These are phyloP conservation scores for Rhogogaster chlorosoma DNA, from an alignment of 2,888 invertebrate genomes.

Conservation along the genomic window DNA sequence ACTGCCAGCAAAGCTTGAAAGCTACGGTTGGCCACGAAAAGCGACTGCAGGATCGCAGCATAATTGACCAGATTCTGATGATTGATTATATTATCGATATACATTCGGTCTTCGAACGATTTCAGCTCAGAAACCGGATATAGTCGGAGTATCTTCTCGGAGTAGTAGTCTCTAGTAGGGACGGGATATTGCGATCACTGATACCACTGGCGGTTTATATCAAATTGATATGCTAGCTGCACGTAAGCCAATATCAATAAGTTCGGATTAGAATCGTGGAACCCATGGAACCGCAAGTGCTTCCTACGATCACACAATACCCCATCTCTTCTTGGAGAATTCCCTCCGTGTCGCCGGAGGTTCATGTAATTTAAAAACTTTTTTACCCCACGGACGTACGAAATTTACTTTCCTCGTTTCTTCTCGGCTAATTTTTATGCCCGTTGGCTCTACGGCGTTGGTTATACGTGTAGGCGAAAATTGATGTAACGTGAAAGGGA, in stretches of 20 bases:
- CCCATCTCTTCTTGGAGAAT: neutral
- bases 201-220: constrained; percentile 18
- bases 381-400: neutral
- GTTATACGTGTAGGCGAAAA: neutral
- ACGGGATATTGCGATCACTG: constrained; percentile 33
- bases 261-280: constrained; percentile 37
- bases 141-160: neutral
- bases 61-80: constrained; percentile 24
- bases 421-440: neutral
- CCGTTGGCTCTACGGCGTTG: too few species aligned
- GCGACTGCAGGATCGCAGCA: neutral
- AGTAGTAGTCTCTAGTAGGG: neutral
- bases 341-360: neutral
- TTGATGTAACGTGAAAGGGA: neutral
- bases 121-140: neutral
- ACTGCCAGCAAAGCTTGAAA: neutral
- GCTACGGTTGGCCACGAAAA: neutral
- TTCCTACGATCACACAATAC: constrained; percentile 1
- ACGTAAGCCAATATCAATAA: constrained; percentile 45
- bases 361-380: neutral
- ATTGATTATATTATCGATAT: neutral
- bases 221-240: constrained; percentile 38
- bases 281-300: constrained; percentile 18
- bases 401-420: neutral
- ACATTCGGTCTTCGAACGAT: too few species aligned